Conservation (phyloP, 2,888 invertebrate species). For the Drosophila lacicola region DNA sequence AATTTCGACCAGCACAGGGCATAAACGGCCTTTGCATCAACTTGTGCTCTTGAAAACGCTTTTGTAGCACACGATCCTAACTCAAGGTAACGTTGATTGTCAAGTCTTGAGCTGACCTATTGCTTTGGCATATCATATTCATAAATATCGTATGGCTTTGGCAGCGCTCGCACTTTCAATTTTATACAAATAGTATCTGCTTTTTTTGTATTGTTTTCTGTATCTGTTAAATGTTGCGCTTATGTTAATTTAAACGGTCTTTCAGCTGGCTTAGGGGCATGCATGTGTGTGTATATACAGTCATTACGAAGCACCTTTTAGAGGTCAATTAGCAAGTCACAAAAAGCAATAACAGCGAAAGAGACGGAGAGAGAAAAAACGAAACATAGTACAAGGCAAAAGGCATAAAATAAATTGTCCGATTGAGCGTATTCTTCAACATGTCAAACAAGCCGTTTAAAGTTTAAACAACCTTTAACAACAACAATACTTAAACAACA, state of each 20-base stretch:
- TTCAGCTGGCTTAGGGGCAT: constrained; percentile 7
- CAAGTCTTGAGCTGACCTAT: constrained; percentile 9
- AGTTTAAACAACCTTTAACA: constrained; percentile 28
- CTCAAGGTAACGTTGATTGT: constrained; percentile 36
- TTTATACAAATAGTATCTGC: constrained; percentile 16
- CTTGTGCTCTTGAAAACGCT: constrained; percentile 1
- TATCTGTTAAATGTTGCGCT: constrained; percentile 41
- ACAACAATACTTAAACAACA: constrained; percentile 13
- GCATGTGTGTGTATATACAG: not conserved
- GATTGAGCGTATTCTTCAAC: constrained; percentile 47
- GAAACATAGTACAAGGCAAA: constrained; percentile 42
- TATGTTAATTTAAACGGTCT: constrained; percentile 53
- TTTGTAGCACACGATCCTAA: constrained; percentile 6
- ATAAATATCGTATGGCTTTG: constrained; percentile 13
- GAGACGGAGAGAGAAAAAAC: constrained; percentile 21
- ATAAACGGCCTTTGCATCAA: not conserved
- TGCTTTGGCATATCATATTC: constrained; percentile 6
- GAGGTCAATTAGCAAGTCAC: constrained; percentile 73
- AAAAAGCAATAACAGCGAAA: constrained; percentile 1
- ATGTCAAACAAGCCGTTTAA: constrained; percentile 57
- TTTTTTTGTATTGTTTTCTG: constrained; percentile 10
- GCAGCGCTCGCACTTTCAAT: constrained; percentile 36
- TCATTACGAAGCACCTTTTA: constrained; percentile 56
- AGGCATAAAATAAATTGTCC: constrained; percentile 25
- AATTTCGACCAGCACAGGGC: not conserved